Evolutionary conservation across 2,113 vertebrate species (phyloP).

Genomic region (Coptodon bakossiorum): DNA sequence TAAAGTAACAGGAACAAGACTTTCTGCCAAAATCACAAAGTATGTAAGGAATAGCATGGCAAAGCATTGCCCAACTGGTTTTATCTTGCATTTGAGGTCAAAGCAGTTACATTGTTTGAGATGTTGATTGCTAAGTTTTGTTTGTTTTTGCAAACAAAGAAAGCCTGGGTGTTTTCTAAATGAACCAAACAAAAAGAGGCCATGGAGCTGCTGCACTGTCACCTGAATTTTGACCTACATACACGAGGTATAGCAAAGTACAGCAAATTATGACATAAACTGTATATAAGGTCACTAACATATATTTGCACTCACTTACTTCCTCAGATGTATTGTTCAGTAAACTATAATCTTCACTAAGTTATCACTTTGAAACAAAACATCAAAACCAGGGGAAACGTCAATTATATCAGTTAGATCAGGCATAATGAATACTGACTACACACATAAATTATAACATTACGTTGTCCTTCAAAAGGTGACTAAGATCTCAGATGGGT

Average conservation of each 20-base stretch:
- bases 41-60: background rate
- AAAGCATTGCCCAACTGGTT: background rate
- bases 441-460: background rate
- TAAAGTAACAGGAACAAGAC: background rate
- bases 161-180: background rate
- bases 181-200: background rate
- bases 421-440: background rate
- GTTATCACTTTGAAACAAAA: background rate
- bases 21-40: background rate
- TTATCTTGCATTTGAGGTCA: background rate
- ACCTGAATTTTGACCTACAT: background rate
- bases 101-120: background rate
- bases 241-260: background rate
- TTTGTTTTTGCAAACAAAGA: background rate
- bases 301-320: background rate
- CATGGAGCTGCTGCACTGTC: background rate
- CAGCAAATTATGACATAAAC: background rate
- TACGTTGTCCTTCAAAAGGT: background rate
- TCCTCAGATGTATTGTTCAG: background rate
- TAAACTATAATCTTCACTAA: background rate
- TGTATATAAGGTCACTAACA: background rate
- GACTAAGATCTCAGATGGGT: background rate
- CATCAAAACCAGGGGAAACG: background rate
- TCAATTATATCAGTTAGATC: background rate
- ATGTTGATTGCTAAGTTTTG: background rate